Base-by-base conservation (phyloP, 2,888 invertebrate species). In the Lochmaea crataegi region DNA sequence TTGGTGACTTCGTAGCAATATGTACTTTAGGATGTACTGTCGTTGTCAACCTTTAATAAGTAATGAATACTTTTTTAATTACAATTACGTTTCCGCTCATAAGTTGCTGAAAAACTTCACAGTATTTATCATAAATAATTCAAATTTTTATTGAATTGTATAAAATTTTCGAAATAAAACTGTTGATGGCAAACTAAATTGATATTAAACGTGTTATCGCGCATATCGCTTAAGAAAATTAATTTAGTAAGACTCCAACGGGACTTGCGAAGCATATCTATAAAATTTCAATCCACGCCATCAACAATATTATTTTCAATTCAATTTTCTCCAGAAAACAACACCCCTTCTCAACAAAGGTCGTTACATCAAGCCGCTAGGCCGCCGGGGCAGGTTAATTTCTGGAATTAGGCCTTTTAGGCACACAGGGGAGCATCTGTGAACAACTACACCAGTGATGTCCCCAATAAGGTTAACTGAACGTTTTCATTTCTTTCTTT, bases 371-470 rank as follows among this genome's bases (percentile, higher is more conserved):
- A 41, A 63, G 61, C 61, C 42, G 42, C 42, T 16, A 63, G 41
- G 61, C 61, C 61, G 18, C 18, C 61, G 16, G 61, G 60, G 42
- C 61, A 42, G 16, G 41, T 63, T 63, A 63, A 63, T 63, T 60
- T 63, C 61, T 18, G 11, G 61, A 63, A 63, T 63, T 63, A 63
- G 60, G 61, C 42, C 61, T 63, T 63, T 42, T 63, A 63, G 61
- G 42, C 12, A 63, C 61, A 45, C 61, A 16, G 42, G 42, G 61
- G 61, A 63, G 61, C 61, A 63, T 63, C 61, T 63, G 61, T 42
- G 42, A 42, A 63, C 42, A 63, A 61, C 18, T 63, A 41, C 61
- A 16, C 26, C 61, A 63, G 42, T 63, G 42, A 63, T 42, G 61
- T 63, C 53, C 3, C 48, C 6, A 48, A 48, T 45, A 14, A 45